These are phyloP conservation scores for Hypotaenidia okinawae DNA, from an alignment of 2,797 vertebrate genomes.

Conservation along the genomic window DNA sequence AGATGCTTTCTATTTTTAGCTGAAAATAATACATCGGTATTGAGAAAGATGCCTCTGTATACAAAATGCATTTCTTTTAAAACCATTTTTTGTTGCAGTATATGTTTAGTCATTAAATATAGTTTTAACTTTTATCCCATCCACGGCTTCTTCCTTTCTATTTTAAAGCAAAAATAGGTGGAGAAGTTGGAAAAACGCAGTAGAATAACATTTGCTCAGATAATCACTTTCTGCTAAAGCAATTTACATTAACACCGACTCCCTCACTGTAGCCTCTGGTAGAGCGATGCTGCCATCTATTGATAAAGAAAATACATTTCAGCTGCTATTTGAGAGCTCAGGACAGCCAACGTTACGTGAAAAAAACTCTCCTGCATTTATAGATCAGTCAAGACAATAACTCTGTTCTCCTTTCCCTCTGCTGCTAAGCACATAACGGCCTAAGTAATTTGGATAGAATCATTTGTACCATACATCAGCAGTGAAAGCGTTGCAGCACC, in stretches of 20 bases:
- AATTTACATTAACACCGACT: constrained; percentile 4
- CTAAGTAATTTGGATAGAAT: neutral
- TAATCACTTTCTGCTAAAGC: constrained; percentile 36
- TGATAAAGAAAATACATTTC: neutral
- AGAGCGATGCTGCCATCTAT: constrained; percentile 81
- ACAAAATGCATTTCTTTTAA: neutral
- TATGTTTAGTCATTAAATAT: neutral
- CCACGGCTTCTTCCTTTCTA: neutral
- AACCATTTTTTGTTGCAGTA: neutral
- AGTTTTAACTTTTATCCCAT: neutral
- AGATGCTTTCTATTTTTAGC: neutral
- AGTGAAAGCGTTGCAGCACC: neutral
- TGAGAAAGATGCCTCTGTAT: neutral
- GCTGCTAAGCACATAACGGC: neutral
- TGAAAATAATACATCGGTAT: neutral
- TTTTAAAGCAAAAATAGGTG: constrained; percentile 3
- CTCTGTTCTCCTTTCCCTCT: neutral
- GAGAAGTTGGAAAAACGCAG: constrained; percentile 10
- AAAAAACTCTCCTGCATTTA: neutral
- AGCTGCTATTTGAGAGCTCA: neutral
- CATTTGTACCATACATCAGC: neutral
- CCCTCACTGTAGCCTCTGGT: neutral
- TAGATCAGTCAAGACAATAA: neutral
- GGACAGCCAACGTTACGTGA: neutral
- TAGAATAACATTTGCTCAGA: constrained; percentile 21